Percentiles rank a stretch among this genome's conserved stretches.
Evolutionary conservation across 2,888 invertebrate genomes (phyloP).

Genomic region (Heliconius ismenius): DNA sequence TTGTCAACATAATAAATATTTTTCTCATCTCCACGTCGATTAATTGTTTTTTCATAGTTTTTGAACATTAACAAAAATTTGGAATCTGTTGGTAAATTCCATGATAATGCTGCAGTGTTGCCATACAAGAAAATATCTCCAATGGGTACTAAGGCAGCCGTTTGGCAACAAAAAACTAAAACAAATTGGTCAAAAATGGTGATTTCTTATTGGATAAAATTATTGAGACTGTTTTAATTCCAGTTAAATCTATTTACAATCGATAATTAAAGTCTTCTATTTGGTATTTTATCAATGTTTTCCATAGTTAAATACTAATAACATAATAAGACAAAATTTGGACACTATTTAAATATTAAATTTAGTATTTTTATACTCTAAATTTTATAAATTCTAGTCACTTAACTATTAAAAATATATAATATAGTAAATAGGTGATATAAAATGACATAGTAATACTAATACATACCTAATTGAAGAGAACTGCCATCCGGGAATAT

Average conservation of each 20-base stretch:
- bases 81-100: constrained; percentile 85
- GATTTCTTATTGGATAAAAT: neutral
- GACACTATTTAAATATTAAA: no score
- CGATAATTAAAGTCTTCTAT: no score
- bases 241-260: no score
- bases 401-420: neutral
- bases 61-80: constrained; percentile 61
- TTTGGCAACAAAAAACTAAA: constrained; percentile 85
- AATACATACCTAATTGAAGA: constrained; percentile 80
- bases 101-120: constrained; percentile 88
- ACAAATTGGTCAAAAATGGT: constrained; percentile 38
- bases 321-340: no score
- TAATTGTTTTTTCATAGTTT: constrained; percentile 54
- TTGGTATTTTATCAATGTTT: no score
- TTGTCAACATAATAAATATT: constrained; percentile 64
- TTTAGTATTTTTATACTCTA: no score
- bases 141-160: constrained; percentile 80
- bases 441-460: neutral
- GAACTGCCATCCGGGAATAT: constrained; percentile 84
- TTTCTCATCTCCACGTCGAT: constrained; percentile 60
- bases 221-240: neutral
- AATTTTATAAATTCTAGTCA: neutral
- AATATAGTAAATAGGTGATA: neutral
- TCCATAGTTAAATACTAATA: no score
- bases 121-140: constrained; percentile 85